Percentiles rank a stretch among this genome's conserved stretches.
Conservation (phyloP, 2,797 vertebrate genomes). For the Amblyraja radiata region DNA sequence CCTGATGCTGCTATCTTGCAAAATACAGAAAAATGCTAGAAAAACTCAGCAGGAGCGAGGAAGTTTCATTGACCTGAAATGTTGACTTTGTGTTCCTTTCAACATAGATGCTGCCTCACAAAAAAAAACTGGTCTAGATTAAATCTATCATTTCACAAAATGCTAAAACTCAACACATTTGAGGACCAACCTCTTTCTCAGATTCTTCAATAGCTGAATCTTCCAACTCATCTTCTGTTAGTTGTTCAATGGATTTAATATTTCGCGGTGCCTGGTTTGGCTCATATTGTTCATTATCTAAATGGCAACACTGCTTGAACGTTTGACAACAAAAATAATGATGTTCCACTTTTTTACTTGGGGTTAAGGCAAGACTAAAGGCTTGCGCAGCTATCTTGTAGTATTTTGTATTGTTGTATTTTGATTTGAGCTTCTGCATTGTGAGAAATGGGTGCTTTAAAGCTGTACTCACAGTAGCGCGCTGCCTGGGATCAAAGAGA, state of each 20-base stretch:
- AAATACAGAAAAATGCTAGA: no score
- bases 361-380: conserved; percentile 41
- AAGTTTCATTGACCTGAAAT: no score
- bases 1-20: no score
- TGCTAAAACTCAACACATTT: conserved; percentile 39
- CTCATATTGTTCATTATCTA: not conserved
- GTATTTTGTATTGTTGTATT: conserved; percentile 50
- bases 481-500: conserved; percentile 52
- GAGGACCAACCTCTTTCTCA: not conserved
- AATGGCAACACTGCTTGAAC: not conserved
- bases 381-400: conserved; percentile 49
- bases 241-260: not conserved
- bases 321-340: not conserved
- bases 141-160: not conserved
- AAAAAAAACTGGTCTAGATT: not conserved
- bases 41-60: no score
- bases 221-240: conserved; percentile 45
- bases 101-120: not conserved
- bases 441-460: conserved; percentile 59
- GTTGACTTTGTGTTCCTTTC: no score
- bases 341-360: not conserved
- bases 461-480: conserved; percentile 53
- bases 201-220: conserved; percentile 48
- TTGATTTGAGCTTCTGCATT: conserved; percentile 50
- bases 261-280: not conserved